These are phyloP conservation scores for Apolygus lucorum DNA, from an alignment of 1,140 invertebrate species.

Conservation along the genomic window DNA sequence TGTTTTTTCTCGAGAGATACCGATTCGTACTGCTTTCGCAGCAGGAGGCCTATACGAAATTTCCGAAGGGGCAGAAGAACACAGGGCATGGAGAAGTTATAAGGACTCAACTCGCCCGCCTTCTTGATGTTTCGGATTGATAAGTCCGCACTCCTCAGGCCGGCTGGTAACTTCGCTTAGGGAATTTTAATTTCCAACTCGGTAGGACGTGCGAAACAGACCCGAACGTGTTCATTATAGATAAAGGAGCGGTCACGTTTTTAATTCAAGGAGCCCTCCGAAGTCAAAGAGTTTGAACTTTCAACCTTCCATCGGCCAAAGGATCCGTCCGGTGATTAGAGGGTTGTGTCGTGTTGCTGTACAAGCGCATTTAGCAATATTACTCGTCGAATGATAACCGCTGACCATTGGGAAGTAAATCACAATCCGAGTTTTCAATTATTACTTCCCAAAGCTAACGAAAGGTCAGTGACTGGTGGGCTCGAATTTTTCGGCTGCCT, in stretches of 20 bases:
- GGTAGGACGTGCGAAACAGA: neutral
- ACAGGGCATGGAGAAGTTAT: neutral
- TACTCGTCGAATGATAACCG: no score
- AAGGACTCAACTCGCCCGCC: neutral
- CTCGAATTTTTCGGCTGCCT: no score
- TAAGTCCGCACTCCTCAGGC: no score
- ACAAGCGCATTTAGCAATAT: no score
- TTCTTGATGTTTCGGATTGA: no score
- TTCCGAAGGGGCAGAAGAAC: neutral
- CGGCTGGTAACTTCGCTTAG: neutral
- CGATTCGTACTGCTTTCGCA: neutral
- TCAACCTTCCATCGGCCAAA: neutral
- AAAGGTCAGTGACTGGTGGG: no score
- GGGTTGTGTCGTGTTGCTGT: no score
- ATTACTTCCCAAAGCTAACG: no score
- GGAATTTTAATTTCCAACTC: neutral
- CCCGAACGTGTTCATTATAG: neutral
- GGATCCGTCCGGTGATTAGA: no score
- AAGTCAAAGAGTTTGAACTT: neutral
- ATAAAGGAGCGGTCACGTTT: neutral
- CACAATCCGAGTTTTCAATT: no score
- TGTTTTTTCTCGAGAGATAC: neutral
- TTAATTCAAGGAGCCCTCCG: neutral
- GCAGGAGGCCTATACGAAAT: neutral
- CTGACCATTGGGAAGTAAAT: no score